phyloP scores from a whole-genome alignment of 2,888 invertebrate genomes.

The Opisthograptis luteolata region DNA sequence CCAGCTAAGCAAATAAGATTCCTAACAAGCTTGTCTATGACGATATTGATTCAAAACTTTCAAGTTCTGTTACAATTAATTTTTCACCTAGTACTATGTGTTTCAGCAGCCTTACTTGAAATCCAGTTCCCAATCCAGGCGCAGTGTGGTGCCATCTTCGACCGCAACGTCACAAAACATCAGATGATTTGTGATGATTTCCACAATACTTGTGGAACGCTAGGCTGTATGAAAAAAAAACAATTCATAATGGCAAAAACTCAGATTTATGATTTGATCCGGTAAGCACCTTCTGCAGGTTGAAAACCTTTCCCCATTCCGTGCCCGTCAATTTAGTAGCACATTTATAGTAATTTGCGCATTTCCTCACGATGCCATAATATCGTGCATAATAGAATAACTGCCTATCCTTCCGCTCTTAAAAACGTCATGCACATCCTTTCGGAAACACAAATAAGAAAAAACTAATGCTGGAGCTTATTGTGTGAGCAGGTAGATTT shows the following conservation, averaged over 20 bases:
- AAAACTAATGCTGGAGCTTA: slow-evolving; percentile 53
- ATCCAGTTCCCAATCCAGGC: too few relatives aligned
- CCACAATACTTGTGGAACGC: too few relatives aligned
- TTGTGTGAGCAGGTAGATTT: slow-evolving; percentile 77
- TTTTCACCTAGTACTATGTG: too few relatives aligned
- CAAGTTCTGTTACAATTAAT: background rate
- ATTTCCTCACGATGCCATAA: slow-evolving; percentile 70
- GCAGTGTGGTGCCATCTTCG: too few relatives aligned
- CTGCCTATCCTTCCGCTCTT: slow-evolving; percentile 80
- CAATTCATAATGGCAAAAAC: background rate
- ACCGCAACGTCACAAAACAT: too few relatives aligned
- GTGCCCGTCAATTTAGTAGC: slow-evolving; percentile 44
- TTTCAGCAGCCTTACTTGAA: too few relatives aligned
- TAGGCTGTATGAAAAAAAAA: background rate
- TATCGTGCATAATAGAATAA: slow-evolving; percentile 69
- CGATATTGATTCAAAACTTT: background rate
- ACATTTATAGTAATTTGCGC: slow-evolving; percentile 65
- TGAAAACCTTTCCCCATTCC: slow-evolving; percentile 38
- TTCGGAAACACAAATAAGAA: slow-evolving; percentile 65
- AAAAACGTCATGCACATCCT: slow-evolving; percentile 78
- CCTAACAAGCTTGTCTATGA: slow-evolving; percentile 3
- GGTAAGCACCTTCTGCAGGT: slow-evolving; percentile 6
- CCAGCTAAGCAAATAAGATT: slow-evolving; percentile 23
- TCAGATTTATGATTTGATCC: background rate
- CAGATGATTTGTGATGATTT: too few relatives aligned